Base-by-base conservation (phyloP, 2,797 vertebrate species). In the Yasuhikotakia modesta region DNA sequence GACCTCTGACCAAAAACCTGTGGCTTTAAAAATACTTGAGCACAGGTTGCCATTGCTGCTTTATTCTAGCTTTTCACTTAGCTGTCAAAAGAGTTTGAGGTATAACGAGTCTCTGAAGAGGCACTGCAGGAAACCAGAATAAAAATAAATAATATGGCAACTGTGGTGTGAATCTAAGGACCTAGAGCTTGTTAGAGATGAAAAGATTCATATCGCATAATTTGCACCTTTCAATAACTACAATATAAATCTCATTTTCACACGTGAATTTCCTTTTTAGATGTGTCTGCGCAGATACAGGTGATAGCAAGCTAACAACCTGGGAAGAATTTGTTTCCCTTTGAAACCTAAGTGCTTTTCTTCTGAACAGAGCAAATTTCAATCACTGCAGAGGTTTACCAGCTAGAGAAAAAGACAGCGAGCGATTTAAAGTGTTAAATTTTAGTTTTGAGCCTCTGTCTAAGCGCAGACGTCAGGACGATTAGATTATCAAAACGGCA, bases 221-320 rank as follows among this genome's bases (percentile, higher is more conserved):
- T 81, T 80, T 76, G 35, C 66, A 76, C 67, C 48, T 75, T 60
- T 45, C 39, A 2, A 27, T 21, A 70, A 43, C 67, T 66, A 71
- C 73, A 72, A 72, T 52, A 16, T 27, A 67, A 66, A 43, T 73
- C 53, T 2, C 4, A 46, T 16, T 69, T 78, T 77, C 73, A 32
- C 69, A 68, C 64, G 39, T 61, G 22, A 53, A 68, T 46, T 64
- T 60, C 16, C 7, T 11, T 73, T 81, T 72, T 73, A 14, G 68
- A 81, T 14, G 67, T 76, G 60, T 67, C 45, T 66, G 24, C 7
- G 66, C 32, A 35, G 60, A 50, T 39, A 66, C 73, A 76, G 61
- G 70, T 60, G 50, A 73, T 48, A 60, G 50, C 39, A 48, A 39
- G 52, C 69, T 77, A 77, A 77, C 55, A 77, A 70, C 66, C 53